These are phyloP conservation scores for Acropora yongei DNA, from an alignment of 64 coral and sea anemone genomes.

Conservation along the genomic window DNA sequence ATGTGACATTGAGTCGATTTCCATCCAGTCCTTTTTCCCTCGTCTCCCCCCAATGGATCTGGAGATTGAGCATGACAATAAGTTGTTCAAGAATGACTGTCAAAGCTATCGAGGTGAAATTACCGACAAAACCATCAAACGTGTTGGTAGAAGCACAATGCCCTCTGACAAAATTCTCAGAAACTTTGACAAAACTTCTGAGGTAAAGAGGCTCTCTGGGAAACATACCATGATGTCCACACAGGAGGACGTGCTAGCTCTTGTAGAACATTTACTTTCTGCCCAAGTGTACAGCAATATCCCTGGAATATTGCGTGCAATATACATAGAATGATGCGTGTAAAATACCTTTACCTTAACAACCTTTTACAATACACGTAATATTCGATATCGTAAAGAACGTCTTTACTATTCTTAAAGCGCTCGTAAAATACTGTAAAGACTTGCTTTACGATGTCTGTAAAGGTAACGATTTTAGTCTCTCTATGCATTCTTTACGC, in stretches of 20 bases:
- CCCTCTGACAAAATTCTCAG: neutral
- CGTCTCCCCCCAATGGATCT: constrained; percentile 83
- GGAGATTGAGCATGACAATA: constrained; percentile 74
- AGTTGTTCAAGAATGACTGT: constrained; percentile 63
- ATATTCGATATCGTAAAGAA: neutral
- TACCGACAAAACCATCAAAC: constrained; percentile 47
- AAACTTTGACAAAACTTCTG: constrained; percentile 32
- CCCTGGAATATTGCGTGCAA: constrained; percentile 22
- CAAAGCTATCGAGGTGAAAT: constrained; percentile 77
- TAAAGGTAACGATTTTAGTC: too few species aligned
- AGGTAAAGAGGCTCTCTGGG: constrained; percentile 56
- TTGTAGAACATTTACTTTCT: too few species aligned
- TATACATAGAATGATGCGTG: neutral
- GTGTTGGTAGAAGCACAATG: constrained; percentile 35
- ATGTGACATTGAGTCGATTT: too few species aligned
- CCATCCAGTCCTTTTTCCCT: too few species aligned
- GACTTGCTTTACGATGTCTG: too few species aligned
- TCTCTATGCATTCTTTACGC: constrained; percentile 2
- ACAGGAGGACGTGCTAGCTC: neutral
- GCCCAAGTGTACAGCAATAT: constrained; percentile 40
- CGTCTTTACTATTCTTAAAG: neutral
- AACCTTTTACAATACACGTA: neutral
- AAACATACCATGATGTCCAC: constrained; percentile 47
- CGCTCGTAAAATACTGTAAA: neutral
- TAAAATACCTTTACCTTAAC: neutral